Evolutionary conservation across 2,113 vertebrate genomes (phyloP).

Genomic region (Halcyon senegalensis): DNA sequence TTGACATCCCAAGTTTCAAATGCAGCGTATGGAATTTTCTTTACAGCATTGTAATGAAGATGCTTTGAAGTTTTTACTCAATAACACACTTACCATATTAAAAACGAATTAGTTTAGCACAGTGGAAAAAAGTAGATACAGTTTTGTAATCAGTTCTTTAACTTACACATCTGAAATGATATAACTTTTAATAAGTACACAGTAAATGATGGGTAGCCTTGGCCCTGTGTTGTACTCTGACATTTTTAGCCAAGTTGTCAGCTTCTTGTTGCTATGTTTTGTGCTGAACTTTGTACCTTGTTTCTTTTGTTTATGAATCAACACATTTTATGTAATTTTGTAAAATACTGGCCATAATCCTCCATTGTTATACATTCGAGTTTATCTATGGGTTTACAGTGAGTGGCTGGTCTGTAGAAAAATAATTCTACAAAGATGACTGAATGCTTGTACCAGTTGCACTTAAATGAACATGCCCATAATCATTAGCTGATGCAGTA

Average conservation of each 20-base stretch:
- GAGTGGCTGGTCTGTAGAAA: slow-evolving; percentile 75
- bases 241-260: slow-evolving; percentile 74
- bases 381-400: slow-evolving; percentile 77
- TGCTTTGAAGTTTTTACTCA: slow-evolving; percentile 73
- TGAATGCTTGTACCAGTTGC: slow-evolving; percentile 84
- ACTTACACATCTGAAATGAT: slow-evolving; percentile 42
- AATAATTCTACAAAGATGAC: slow-evolving; percentile 72
- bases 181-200: slow-evolving; percentile 65
- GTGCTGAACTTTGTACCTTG: slow-evolving; percentile 74
- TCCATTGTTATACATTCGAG: slow-evolving; percentile 59
- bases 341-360: slow-evolving; percentile 71
- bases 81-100: slow-evolving; percentile 63
- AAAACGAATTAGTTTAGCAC: slow-evolving; percentile 65
- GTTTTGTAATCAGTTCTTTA: slow-evolving; percentile 51
- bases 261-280: slow-evolving; percentile 81
- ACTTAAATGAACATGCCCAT: slow-evolving; percentile 80
- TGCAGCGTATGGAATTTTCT: slow-evolving; percentile 57
- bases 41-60: slow-evolving; percentile 66
- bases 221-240: slow-evolving; percentile 69
- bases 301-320: slow-evolving; percentile 65
- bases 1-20: slow-evolving; percentile 65
- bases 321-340: slow-evolving; percentile 63
- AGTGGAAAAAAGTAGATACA: slow-evolving; percentile 67
- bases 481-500: slow-evolving; percentile 87
- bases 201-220: slow-evolving; percentile 75